A percentile compares a stretch with the other conserved stretches of the same genome.
phyloP scores from a whole-genome alignment of 2,113 vertebrate genomes.

The Microtus richardsoni region DNA sequence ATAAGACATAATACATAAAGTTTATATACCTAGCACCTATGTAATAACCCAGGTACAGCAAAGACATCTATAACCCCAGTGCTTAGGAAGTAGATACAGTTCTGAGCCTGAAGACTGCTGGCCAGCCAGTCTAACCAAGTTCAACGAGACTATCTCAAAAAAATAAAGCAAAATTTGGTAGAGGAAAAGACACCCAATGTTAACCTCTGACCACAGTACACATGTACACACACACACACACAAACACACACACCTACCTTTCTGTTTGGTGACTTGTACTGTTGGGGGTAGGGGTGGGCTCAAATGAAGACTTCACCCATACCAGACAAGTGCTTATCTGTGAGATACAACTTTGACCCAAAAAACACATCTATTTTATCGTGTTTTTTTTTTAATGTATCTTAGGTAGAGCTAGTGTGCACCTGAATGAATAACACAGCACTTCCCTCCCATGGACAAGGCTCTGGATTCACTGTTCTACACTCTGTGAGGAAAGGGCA shows the following conservation, averaged over 20 bases:
- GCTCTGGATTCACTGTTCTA: not conserved
- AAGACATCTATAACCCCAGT: not conserved
- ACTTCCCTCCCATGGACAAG: not conserved
- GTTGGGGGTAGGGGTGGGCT: no score
- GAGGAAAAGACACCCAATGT: not conserved
- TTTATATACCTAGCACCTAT: not conserved
- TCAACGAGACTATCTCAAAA: not conserved
- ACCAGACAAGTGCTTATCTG: not conserved
- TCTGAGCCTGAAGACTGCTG: not conserved
- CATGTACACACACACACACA: not conserved
- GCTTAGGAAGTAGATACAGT: not conserved
- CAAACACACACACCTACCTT: not conserved
- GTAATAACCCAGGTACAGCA: not conserved
- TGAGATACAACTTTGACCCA: not conserved
- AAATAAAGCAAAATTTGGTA: not conserved
- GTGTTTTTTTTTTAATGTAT: conserved; percentile 1
- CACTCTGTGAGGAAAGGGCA: not conserved
- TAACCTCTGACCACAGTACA: not conserved
- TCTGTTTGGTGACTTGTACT: not conserved
- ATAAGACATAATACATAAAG: not conserved
- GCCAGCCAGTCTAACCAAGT: not conserved
- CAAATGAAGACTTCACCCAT: not conserved
- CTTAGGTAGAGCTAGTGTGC: not conserved
- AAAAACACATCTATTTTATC: not conserved
- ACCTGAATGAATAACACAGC: not conserved